phyloP scores from a whole-genome alignment of 2,113 vertebrate species.

The Bujurquina vittata region DNA sequence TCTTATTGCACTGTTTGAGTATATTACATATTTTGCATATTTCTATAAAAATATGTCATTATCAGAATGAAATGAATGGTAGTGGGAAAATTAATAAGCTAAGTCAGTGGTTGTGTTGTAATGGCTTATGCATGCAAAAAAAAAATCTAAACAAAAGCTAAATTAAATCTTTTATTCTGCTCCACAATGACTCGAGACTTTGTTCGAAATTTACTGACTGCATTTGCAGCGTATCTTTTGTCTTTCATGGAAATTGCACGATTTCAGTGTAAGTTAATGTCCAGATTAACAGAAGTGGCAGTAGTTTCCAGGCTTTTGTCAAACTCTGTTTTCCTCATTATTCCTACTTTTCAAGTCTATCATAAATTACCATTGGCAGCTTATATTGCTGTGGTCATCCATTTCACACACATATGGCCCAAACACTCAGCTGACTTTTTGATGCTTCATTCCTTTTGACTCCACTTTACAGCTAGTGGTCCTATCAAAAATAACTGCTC shows the following conservation, averaged over 20 bases:
- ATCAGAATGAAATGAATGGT: constrained; percentile 56
- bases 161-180: constrained; percentile 69
- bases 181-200: constrained; percentile 45
- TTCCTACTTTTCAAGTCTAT: constrained; percentile 40
- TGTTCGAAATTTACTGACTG: constrained; percentile 55
- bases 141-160: constrained; percentile 63
- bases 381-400: constrained; percentile 30
- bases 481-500: constrained; percentile 61
- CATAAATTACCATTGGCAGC: constrained; percentile 50
- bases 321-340: constrained; percentile 53
- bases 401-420: constrained; percentile 40
- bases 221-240: constrained; percentile 46
- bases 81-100: constrained; percentile 56
- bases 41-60: constrained; percentile 64
- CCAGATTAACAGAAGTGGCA: constrained; percentile 23
- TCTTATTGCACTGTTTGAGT: constrained; percentile 64
- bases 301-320: constrained; percentile 26
- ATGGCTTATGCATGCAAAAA: constrained; percentile 56
- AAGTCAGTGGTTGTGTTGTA: constrained; percentile 49
- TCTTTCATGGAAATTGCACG: constrained; percentile 22
- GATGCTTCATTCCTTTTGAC: constrained; percentile 66
- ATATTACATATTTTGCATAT: constrained; percentile 64
- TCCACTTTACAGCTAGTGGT: constrained; percentile 61
- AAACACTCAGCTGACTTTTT: constrained; percentile 62
- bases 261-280: constrained; percentile 45